Conservation (phyloP, 2,797 vertebrate genomes). For the Octomys mimax region DNA sequence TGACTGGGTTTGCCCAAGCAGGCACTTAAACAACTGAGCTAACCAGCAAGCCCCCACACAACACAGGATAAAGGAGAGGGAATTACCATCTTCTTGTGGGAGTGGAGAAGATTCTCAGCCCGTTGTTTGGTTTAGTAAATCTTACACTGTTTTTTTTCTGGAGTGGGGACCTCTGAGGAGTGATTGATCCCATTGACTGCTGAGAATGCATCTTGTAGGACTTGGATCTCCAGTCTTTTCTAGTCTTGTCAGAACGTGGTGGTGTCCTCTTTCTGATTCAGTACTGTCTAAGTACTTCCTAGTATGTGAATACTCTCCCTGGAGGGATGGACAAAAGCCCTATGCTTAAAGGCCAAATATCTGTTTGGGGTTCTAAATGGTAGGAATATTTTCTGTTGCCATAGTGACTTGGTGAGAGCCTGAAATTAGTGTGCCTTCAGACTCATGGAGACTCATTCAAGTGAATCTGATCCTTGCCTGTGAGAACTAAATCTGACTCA, state of each 20-base stretch:
- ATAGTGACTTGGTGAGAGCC: background rate
- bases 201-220: background rate
- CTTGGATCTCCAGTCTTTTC: background rate
- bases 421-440: background rate
- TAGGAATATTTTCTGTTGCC: background rate
- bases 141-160: background rate
- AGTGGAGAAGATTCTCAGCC: background rate
- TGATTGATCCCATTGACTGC: background rate
- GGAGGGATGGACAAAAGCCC: background rate
- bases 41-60: too few species aligned
- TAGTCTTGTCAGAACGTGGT: background rate
- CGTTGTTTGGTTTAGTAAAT: background rate
- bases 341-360: background rate
- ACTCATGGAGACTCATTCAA: background rate
- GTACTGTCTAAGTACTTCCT: background rate
- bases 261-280: background rate
- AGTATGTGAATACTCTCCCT: too few species aligned
- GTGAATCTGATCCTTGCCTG: background rate
- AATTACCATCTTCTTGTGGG: background rate
- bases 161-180: background rate
- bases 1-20: too few species aligned
- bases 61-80: background rate
- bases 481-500: background rate
- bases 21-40: too few species aligned
- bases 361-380: background rate